These are phyloP conservation scores for Thumatha senex DNA, from an alignment of 2,888 invertebrate genomes.

Conservation along the genomic window DNA sequence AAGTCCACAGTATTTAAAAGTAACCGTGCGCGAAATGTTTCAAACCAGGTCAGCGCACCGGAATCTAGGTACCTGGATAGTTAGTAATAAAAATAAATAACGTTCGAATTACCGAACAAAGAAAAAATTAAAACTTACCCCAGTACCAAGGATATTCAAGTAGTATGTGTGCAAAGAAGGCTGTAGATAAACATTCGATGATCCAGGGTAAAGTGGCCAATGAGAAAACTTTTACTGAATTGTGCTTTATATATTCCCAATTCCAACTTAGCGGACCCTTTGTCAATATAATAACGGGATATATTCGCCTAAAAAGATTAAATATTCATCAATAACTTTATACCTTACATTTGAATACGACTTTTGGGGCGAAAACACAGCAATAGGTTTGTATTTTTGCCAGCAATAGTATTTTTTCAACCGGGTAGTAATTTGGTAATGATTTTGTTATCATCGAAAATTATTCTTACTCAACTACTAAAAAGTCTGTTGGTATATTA, in stretches of 20 bases:
- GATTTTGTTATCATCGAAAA: too few relatives aligned
- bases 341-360: background rate
- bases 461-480: too few relatives aligned
- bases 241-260: constrained; percentile 77
- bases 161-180: constrained; percentile 68
- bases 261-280: constrained; percentile 77
- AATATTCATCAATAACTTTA: background rate
- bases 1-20: too few relatives aligned
- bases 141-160: constrained; percentile 78
- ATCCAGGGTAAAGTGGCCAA: constrained; percentile 77
- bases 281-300: constrained; percentile 77
- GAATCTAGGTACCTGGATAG: too few relatives aligned
- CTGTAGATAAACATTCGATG: constrained; percentile 72
- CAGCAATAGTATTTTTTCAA: background rate
- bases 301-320: constrained; percentile 67
- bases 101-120: too few relatives aligned
- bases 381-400: too few relatives aligned
- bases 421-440: too few relatives aligned
- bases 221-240: constrained; percentile 75
- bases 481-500: too few relatives aligned
- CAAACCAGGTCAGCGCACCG: too few relatives aligned
- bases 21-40: too few relatives aligned
- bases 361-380: too few relatives aligned
- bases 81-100: too few relatives aligned
- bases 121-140: constrained; percentile 57